These are phyloP conservation scores for Trachymyrmex cornetzi DNA, from an alignment of 1,140 invertebrate genomes.

Conservation along the genomic window DNA sequence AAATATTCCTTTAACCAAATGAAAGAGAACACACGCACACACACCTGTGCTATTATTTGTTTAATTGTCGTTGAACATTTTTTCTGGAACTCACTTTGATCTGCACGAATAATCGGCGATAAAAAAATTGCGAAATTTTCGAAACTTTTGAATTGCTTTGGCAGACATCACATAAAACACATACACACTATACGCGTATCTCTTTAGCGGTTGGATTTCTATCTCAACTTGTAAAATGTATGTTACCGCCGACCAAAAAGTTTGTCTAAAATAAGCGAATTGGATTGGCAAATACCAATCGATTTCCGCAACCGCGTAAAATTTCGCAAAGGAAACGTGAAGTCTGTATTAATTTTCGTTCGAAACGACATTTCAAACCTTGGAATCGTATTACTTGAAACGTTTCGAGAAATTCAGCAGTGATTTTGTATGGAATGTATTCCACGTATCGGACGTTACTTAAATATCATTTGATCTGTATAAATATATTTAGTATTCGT, in stretches of 20 bases:
- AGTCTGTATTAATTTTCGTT: constrained; percentile 22
- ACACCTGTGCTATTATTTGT: neutral
- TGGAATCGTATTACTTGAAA: neutral
- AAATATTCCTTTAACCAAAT: neutral
- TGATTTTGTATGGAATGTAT: constrained; percentile 26
- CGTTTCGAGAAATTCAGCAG: neutral
- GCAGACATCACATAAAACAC: neutral
- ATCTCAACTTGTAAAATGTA: constrained; percentile 30
- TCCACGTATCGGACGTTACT: constrained; percentile 37
- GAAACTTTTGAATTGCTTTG: constrained; percentile 26
- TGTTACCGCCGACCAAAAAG: neutral
- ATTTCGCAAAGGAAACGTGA: neutral
- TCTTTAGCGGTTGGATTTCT: neutral
- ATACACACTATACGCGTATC: neutral
- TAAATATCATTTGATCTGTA: constrained; percentile 22
- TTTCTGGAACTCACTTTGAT: neutral
- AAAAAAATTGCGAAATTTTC: constrained; percentile 1
- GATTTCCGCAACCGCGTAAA: neutral
- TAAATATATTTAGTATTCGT: constrained; percentile 22
- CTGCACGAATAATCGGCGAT: neutral
- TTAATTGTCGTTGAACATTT: neutral
- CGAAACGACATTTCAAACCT: neutral
- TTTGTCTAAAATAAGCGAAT: constrained; percentile 30
- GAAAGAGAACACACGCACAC: no score
- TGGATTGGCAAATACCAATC: constrained; percentile 10